These are phyloP conservation scores for Harpagus bidentatus DNA, from an alignment of 2,113 vertebrate genomes.

Conservation along the genomic window DNA sequence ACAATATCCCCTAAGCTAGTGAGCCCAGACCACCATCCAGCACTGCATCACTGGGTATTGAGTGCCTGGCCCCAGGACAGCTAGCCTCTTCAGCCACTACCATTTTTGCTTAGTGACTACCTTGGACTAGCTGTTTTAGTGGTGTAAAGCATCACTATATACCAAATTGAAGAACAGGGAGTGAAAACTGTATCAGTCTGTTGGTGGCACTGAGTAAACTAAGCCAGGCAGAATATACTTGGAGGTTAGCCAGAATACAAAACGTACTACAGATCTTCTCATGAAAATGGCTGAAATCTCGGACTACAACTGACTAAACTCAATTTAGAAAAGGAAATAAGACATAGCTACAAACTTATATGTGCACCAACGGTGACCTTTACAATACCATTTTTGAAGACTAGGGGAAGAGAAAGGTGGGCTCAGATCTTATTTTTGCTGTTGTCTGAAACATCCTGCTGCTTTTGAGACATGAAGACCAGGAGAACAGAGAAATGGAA, in stretches of 20 bases:
- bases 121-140: background rate
- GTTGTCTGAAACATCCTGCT: background rate
- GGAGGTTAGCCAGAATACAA: background rate
- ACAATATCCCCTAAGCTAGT: background rate
- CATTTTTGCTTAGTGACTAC: background rate
- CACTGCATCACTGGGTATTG: background rate
- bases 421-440: background rate
- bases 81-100: background rate
- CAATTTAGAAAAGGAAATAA: background rate
- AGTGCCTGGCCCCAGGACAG: background rate
- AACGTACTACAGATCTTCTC: background rate
- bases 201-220: background rate
- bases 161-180: background rate
- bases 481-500: background rate
- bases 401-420: background rate
- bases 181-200: background rate
- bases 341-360: background rate
- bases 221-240: background rate
- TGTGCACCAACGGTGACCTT: background rate
- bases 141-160: background rate
- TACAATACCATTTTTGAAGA: background rate
- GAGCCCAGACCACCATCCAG: background rate
- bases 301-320: background rate
- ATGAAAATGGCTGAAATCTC: background rate
- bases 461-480: background rate